Evolutionary conservation across 2,888 invertebrate genomes (phyloP), one percentile per base, ranked within the genome.

Genomic region (Colletes collaris): DNA sequence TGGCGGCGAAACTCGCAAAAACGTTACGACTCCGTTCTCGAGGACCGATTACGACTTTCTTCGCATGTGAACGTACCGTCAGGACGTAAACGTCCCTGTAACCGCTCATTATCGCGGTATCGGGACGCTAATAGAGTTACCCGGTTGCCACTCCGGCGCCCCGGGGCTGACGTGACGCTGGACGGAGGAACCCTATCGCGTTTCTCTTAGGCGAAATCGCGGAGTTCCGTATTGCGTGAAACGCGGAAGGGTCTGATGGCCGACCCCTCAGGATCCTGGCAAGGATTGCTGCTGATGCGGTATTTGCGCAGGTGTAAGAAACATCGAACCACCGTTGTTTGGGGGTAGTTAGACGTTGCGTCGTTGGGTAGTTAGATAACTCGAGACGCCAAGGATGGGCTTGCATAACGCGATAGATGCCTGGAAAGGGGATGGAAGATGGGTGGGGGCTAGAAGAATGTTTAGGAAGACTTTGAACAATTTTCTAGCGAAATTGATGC

Each of bases 301-400:
- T 74, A 79, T 81, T 81, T 81, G 74, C 74, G 70, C 79, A 74
- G 74, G 74, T 81, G 79, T 81, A 75, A 44, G 74, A 74, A 74
- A 64, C 70, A 75, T 71, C 55, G 81, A 64, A 67, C 68, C 52
- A 3, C 53, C 7, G 60, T 63, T 72, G 65, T 78, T 73, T 64
- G 37, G 11, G 63, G 16, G n/a, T 67, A 66, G 78, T 65, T 62
- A 50, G 63, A 62, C 53, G 63, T 72, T 60, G 44, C 67, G 55
- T 63, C 71, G 79, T 76, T 76, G 71, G 66, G 40, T 52, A 71
- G 70, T 66, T 63, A 60, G 69, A 76, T 60, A 69, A 65, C 60
- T 78, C 50, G 64, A 76, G 68, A 77, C 63, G n/a, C 27, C 27
- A 37, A 66, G 44, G 37, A 7, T 62, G 64, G 59, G 62, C 44